Conservation (phyloP, 2,888 invertebrate species). For the Synanthedon vespiformis region DNA sequence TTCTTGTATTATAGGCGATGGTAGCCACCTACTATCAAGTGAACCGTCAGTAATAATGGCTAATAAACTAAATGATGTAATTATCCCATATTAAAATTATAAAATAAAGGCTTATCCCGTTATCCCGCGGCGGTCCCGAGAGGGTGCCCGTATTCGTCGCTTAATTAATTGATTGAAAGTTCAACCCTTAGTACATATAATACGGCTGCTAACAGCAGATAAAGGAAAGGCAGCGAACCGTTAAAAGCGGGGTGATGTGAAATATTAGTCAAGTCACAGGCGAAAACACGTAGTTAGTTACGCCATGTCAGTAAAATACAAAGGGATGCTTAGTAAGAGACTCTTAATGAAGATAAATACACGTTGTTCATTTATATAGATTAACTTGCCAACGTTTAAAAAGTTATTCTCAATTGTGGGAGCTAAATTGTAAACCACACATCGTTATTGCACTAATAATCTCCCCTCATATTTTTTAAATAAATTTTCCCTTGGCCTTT, state of each 20-base stretch:
- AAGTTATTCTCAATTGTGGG: conserved; percentile 35
- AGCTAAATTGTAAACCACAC: background rate
- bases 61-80: conserved; percentile 25
- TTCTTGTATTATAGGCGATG: too few relatives aligned
- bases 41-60: too few relatives aligned
- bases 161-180: conserved; percentile 69
- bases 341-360: conserved; percentile 69
- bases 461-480: too few relatives aligned
- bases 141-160: conserved; percentile 51
- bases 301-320: conserved; percentile 56
- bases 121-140: conserved; percentile 36
- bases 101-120: conserved; percentile 14
- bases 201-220: conserved; percentile 59
- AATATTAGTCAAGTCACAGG: conserved; percentile 63
- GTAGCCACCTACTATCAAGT: too few relatives aligned
- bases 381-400: conserved; percentile 53
- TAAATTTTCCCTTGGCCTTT: too few relatives aligned
- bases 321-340: conserved; percentile 62
- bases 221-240: conserved; percentile 58
- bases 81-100: conserved; percentile 45
- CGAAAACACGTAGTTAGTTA: conserved; percentile 59
- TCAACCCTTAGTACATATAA: conserved; percentile 60
- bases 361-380: conserved; percentile 57
- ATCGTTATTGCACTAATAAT: background rate
- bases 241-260: conserved; percentile 60